These are phyloP conservation scores for Penaeus japonicus DNA, from an alignment of 1,140 invertebrate species.

Conservation along the genomic window DNA sequence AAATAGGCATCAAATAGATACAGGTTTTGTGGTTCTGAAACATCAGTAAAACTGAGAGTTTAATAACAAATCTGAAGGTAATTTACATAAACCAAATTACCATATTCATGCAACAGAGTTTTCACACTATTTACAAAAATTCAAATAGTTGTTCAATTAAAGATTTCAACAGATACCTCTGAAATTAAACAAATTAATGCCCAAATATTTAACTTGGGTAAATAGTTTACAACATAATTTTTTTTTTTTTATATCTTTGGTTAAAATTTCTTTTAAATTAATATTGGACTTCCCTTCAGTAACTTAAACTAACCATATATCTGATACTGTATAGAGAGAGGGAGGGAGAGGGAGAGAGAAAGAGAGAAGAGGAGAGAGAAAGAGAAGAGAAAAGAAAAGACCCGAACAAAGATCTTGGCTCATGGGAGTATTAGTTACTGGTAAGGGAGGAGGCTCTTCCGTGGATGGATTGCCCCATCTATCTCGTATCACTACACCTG, in stretches of 20 bases:
- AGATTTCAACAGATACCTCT: not conserved
- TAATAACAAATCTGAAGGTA: not conserved
- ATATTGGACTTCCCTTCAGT: no score
- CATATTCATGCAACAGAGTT: not conserved
- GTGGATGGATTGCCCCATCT: not conserved
- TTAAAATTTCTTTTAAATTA: not conserved
- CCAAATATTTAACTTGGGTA: not conserved
- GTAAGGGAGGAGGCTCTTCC: not conserved
- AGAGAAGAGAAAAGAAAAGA: not conserved
- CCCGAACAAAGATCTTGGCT: not conserved
- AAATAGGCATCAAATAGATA: not conserved
- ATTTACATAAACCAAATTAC: slow-evolving; percentile 11
- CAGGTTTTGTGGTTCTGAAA: not conserved
- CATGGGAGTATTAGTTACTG: not conserved
- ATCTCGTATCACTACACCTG: no score
- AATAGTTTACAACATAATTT: not conserved
- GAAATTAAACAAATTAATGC: not conserved
- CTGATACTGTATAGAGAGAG: not conserved
- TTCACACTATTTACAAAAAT: slow-evolving; percentile 14
- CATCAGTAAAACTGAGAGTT: not conserved
- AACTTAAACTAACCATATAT: no score
- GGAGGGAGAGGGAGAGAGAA: not conserved
- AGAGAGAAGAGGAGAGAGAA: not conserved
- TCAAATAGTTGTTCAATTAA: not conserved
- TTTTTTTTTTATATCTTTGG: not conserved